Evolutionary conservation across 2,797 vertebrate genomes (phyloP), one percentile per base, ranked within the genome.

Genomic region (Anabas testudineus): DNA sequence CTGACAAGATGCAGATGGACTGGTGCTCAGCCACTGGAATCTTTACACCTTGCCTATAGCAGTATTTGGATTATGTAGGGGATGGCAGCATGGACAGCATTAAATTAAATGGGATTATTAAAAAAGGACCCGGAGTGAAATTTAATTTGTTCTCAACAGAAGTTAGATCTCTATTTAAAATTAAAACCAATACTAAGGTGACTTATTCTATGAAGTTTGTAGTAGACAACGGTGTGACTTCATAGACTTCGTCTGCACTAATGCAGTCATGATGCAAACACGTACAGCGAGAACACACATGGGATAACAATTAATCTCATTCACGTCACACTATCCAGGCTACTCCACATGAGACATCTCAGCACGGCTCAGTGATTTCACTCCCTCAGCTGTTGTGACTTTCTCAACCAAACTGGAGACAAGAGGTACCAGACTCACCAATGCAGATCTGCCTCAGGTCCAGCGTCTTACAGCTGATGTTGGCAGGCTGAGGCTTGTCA

Each of bases 381-480:
- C 53, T 0, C 6, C 32, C 14, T 37, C 52, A n/a, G 53, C 51
- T 30, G 39, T 48, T 64, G 56, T 42, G 54, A 64, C 63, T 45
- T 70, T 36, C 49, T 52, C 61, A 53, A 73, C 41, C 42, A 47
- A 67, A 63, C 42, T 2, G n/a, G 48, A 45, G 32, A 30, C 5
- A 42, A 24, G 30, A 68, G 26, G 77, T n/a, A 16, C 7, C 4
- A 15, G 37, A 91, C 96, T 96, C 88, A 99, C 98, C 97, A 60
- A 98, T 96, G 3, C 97, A 99, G 56, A 95, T 94, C 91, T 97
- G 96, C 86, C 93, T 92, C 46, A 96, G 90, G 9, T 97, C 95
- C 76, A 97, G 88, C 6, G 95, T 98, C 91, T 97, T 98, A 88
- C 97, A 99, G 90, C 94, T 95, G 0, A 84, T 91, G 66, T 94